Conservation (phyloP, 1,140 invertebrate species). For the Diabrotica virgifera region DNA sequence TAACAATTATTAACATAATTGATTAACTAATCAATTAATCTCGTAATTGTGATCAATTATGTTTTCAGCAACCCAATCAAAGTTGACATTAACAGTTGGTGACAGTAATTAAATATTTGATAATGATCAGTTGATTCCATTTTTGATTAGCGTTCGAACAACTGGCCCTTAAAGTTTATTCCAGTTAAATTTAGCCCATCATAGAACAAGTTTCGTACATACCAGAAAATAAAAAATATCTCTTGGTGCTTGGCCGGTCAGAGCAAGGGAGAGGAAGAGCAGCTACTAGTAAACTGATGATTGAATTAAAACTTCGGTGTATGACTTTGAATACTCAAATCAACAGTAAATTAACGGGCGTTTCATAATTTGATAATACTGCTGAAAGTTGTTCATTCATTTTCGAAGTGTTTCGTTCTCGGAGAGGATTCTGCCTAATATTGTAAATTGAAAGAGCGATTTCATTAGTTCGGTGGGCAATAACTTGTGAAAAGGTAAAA, state of each 20-base stretch:
- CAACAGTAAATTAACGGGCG: slow-evolving; percentile 36
- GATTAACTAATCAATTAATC: too few relatives aligned
- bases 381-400: slow-evolving; percentile 28
- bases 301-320: slow-evolving; percentile 37
- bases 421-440: slow-evolving; percentile 9
- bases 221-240: too few relatives aligned
- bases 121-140: too few relatives aligned
- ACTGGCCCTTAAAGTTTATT: too few relatives aligned
- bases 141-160: too few relatives aligned
- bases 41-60: too few relatives aligned
- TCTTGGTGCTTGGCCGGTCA: neutral
- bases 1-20: too few relatives aligned
- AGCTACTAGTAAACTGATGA: slow-evolving; percentile 14
- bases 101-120: too few relatives aligned
- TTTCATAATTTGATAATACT: slow-evolving; percentile 36
- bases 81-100: too few relatives aligned
- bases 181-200: too few relatives aligned
- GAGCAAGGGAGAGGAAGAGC: neutral
- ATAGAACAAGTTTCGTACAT: too few relatives aligned
- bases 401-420: slow-evolving; percentile 28
- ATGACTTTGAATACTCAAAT: slow-evolving; percentile 36
- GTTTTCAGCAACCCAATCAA: too few relatives aligned
- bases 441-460: slow-evolving; percentile 17
- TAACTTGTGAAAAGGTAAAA: slow-evolving; percentile 4
- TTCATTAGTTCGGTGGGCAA: slow-evolving; percentile 10